Conservation (phyloP, 2,888 invertebrate species). For the Agriotes lineatus region DNA sequence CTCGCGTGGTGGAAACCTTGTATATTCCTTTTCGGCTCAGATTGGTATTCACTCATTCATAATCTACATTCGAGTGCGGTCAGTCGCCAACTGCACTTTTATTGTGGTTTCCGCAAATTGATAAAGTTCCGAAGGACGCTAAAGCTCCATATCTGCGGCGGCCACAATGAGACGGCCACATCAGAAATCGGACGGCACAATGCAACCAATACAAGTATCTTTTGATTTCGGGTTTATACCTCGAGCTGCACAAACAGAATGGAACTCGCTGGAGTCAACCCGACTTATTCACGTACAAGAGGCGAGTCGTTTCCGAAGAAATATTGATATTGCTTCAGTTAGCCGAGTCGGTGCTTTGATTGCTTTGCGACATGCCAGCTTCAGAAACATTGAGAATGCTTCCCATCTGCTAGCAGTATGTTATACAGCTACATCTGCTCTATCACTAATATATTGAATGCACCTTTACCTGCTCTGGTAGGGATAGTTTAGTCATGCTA, state of each 20-base stretch:
- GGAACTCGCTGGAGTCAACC: conserved; percentile 17
- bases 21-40: too few species aligned
- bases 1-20: too few species aligned
- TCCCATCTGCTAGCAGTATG: conserved; percentile 12
- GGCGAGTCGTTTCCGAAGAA: conserved; percentile 21
- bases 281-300: conserved; percentile 27
- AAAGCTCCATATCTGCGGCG: conserved; percentile 23
- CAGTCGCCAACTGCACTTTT: conserved; percentile 33
- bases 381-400: conserved; percentile 12
- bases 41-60: conserved; percentile 10
- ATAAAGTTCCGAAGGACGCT: conserved; percentile 22
- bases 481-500: too few species aligned
- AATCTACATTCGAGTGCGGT: conserved; percentile 26
- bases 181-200: conserved; percentile 24
- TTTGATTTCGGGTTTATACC: conserved; percentile 34
- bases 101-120: conserved; percentile 30
- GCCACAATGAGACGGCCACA: conserved; percentile 28
- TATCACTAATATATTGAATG: too few species aligned
- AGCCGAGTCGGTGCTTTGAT: conserved; percentile 24
- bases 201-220: conserved; percentile 29
- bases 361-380: conserved; percentile 21
- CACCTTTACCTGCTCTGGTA: too few species aligned
- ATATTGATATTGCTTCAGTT: conserved; percentile 33
- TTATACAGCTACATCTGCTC: too few species aligned
- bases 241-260: conserved; percentile 34